Evolutionary conservation across 2,888 invertebrate genomes (phyloP), one percentile per base, ranked within the genome.

Genomic region (Yponomeuta plumbellus): DNA sequence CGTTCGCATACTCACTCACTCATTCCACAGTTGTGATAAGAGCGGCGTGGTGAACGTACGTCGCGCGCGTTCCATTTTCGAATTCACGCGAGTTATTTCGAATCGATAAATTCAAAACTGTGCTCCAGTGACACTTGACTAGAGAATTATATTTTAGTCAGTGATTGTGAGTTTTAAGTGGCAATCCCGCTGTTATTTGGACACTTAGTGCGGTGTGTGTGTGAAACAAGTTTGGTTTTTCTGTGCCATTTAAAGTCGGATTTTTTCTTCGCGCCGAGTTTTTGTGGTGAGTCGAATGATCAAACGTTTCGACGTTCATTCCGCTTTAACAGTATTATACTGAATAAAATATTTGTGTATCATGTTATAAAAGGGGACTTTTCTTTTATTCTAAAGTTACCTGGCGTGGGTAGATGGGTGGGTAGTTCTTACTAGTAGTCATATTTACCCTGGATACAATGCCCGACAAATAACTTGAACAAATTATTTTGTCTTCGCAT

Each of bases 11-110:
- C 70, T 74, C 71, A 69, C 61, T 72, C 78, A 64, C 75, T 44
- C 52, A 52, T 23, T 52, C 79, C 88, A 89, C 84, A 82, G 78
- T 79, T 75, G 76, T 85, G 88, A 87, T 88, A 88, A 85, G 83
- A 80, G 81, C 69, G 71, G 52, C 66, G 62, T 23, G 69, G 69
- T 57, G 75, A 82, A 77, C 80, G 68, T 72, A 71, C 73, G 71
- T 71, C 70, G 69, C 67, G 71, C 67, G 63, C 65, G 21, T 65
- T 72, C 67, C 68, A 69, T n/a, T n/a, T 56, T 21, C 13, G 56
- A 68, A 70, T 76, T 80, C 78, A 79, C 86, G 85, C 86, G 85
- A 75, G 73, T 77, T 74, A 75, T 39, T 74, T 70, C 71, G 82
- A 76, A 76, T 78, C 77, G 44, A 56, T 52, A 52, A 65, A 65